Conservation (phyloP, 2,888 invertebrate genomes). For the Melikaiella ostensackeni region DNA sequence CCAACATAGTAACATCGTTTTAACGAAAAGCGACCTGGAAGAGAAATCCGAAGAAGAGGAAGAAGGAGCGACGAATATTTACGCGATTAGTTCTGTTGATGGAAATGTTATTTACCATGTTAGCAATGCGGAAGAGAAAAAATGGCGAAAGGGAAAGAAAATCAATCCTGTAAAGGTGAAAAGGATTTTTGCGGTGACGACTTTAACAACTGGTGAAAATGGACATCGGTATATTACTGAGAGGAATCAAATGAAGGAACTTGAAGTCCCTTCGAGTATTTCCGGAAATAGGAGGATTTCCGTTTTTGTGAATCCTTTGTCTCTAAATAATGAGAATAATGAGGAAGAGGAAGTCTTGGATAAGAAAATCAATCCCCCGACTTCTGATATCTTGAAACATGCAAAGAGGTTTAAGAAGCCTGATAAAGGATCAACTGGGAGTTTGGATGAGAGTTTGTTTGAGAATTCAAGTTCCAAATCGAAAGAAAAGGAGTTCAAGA, state of each 20-base stretch:
- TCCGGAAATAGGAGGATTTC: constrained; percentile 80
- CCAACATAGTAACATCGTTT: constrained; percentile 78
- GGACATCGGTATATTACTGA: constrained; percentile 77
- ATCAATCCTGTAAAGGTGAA: constrained; percentile 77
- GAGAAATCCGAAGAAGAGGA: constrained; percentile 72
- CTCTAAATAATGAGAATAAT: constrained; percentile 69
- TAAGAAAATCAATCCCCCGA: constrained; percentile 60
- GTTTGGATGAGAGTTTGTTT: constrained; percentile 73
- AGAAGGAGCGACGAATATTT: constrained; percentile 81
- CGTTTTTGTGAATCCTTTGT: constrained; percentile 83
- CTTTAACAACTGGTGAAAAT: constrained; percentile 77
- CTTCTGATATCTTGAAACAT: constrained; percentile 69
- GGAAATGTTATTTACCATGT: constrained; percentile 86
- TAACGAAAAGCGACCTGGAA: constrained; percentile 69
- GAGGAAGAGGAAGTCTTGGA: constrained; percentile 70
- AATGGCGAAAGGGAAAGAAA: constrained; percentile 56
- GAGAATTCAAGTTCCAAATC: constrained; percentile 63
- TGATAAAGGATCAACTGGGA: constrained; percentile 70
- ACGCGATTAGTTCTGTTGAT: constrained; percentile 89
- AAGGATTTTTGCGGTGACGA: constrained; percentile 79
- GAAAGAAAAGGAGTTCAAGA: constrained; percentile 72
- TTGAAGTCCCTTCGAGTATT: constrained; percentile 79
- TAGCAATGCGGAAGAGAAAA: constrained; percentile 74
- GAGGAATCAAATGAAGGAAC: constrained; percentile 76
- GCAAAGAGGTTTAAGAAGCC: constrained; percentile 73